phyloP scores from a whole-genome alignment of 2,888 invertebrate species.

The Cryptus armator region DNA sequence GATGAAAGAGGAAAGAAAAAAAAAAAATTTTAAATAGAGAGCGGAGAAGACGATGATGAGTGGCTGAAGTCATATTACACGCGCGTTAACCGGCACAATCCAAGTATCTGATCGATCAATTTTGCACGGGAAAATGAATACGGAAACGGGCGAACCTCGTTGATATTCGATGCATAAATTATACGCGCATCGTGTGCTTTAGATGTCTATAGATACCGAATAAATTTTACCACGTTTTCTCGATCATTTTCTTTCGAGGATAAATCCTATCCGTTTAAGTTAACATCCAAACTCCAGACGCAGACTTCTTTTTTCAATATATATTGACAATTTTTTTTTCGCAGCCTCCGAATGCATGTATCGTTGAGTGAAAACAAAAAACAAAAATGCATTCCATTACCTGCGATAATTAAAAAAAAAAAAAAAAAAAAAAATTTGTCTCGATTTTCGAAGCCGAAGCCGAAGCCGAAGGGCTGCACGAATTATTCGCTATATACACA shows the following conservation, averaged over 20 bases:
- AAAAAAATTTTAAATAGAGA: constrained; percentile 23
- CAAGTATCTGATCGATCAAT: constrained; percentile 40
- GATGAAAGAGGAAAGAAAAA: constrained; percentile 38
- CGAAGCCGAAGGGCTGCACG: no score
- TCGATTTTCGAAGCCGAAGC: no score
- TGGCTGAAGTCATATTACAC: constrained; percentile 14
- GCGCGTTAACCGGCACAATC: constrained; percentile 43
- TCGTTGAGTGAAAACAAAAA: background rate
- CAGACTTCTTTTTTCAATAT: no score
- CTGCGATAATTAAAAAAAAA: background rate
- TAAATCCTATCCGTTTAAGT: no score
- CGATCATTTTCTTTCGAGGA: no score
- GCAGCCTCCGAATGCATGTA: background rate
- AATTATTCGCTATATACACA: no score
- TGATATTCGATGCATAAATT: background rate
- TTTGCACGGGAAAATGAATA: background rate
- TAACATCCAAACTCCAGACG: background rate
- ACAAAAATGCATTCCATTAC: background rate
- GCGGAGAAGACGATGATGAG: constrained; percentile 8
- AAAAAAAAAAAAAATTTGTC: no score
- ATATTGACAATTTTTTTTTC: background rate
- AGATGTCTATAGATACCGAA: background rate
- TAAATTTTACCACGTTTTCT: no score
- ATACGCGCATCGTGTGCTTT: background rate
- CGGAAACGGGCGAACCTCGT: background rate